A percentile compares a stretch with the other conserved stretches of the same genome.
Evolutionary conservation across 1,140 invertebrate species (phyloP).

Genomic region (Whitmania pigra): DNA sequence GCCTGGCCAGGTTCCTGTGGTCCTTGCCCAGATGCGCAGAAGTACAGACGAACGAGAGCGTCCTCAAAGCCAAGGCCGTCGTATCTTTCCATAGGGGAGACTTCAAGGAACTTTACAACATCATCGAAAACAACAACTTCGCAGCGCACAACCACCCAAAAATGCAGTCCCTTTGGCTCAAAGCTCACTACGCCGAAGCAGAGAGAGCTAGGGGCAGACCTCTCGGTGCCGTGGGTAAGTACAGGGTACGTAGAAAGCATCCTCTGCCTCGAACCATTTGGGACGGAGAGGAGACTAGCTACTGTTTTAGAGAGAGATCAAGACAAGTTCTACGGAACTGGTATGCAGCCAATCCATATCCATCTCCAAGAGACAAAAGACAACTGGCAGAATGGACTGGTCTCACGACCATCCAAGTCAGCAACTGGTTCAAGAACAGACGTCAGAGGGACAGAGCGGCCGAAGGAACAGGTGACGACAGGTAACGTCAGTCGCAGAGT

Average conservation of each 20-base stretch:
- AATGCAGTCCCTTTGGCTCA: constrained; percentile 65
- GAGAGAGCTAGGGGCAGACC: neutral
- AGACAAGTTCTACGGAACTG: constrained; percentile 84
- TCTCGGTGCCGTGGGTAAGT: constrained; percentile 52
- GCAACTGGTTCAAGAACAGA: constrained; percentile 43
- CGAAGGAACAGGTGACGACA: neutral
- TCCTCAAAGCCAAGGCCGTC: constrained; percentile 93
- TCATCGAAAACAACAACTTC: constrained; percentile 88
- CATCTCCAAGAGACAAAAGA: constrained; percentile 85
- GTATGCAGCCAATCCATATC: constrained; percentile 98
- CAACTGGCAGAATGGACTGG: constrained; percentile 90
- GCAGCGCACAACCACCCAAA: constrained; percentile 89
- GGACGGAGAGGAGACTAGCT: constrained; percentile 97
- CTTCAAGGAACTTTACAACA: constrained; percentile 79
- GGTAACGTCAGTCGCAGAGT: no score
- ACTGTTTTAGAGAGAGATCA: constrained; percentile 97
- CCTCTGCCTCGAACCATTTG: constrained; percentile 92
- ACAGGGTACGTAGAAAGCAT: constrained; percentile 91
- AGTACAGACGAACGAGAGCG: constrained; percentile 77
- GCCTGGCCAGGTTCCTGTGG: constrained; percentile 90
- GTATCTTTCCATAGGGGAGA: constrained; percentile 72
- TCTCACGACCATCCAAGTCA: constrained; percentile 87
- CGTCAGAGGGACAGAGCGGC: constrained; percentile 15
- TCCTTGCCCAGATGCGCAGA: constrained; percentile 92
- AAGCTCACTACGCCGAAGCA: constrained; percentile 31